Percentiles rank a stretch among this genome's conserved stretches.
Conservation (phyloP, 35 echinoderm and acorn worm genomes). For the Amphiura filiformis region DNA sequence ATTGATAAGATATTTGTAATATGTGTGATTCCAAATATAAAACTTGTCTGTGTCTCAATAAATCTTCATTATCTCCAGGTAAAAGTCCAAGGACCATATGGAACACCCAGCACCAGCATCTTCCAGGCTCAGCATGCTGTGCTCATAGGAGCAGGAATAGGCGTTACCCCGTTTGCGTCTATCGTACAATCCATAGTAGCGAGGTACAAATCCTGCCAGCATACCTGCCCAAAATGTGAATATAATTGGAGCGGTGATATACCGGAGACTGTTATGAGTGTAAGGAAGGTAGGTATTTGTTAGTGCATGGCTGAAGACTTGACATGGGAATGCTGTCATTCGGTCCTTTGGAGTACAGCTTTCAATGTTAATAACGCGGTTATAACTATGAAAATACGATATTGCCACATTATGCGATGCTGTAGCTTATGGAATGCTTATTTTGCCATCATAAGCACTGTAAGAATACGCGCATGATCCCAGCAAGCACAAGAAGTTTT, state of each 20-base stretch:
- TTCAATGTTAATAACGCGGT: no score
- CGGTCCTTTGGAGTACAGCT: no score
- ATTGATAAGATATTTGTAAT: no score
- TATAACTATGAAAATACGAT: no score
- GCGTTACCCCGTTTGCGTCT: slow-evolving; percentile 81
- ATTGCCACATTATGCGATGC: no score
- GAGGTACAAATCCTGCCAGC: slow-evolving; percentile 37
- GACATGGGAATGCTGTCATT: background rate
- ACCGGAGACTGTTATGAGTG: slow-evolving; percentile 43
- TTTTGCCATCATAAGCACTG: no score
- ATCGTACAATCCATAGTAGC: slow-evolving; percentile 78
- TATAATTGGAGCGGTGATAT: slow-evolving; percentile 64
- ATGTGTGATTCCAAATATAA: no score
- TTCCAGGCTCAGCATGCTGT: slow-evolving; percentile 79
- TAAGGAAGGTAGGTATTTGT: slow-evolving; percentile 80
- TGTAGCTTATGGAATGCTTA: no score
- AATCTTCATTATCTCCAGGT: slow-evolving; percentile 1
- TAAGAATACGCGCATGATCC: no score
- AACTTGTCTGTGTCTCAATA: no score
- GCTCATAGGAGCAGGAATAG: slow-evolving; percentile 83
- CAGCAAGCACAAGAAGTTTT: no score
- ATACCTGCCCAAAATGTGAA: slow-evolving; percentile 71
- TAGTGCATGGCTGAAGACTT: background rate
- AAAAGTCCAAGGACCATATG: slow-evolving; percentile 73
- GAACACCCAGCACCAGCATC: slow-evolving; percentile 63